Evolutionary conservation across 2,888 invertebrate genomes (phyloP).

Genomic region (Calameuta pallipes): DNA sequence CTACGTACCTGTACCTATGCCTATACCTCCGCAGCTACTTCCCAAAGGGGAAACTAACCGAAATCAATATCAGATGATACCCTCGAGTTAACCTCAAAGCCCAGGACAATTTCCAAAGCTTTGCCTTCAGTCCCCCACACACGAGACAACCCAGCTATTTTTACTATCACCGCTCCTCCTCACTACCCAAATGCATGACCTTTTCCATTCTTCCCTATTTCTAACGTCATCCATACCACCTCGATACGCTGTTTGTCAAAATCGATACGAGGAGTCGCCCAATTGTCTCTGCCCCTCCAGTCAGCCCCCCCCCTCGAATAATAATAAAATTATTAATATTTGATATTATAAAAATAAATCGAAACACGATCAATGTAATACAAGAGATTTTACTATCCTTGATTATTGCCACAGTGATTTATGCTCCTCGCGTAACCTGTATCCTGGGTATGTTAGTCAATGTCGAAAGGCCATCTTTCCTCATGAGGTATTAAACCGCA

Average conservation of each 20-base stretch:
- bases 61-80: not conserved
- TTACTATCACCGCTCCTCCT: not conserved
- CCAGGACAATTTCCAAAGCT: not conserved
- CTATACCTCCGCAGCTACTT: not conserved
- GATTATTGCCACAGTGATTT: not conserved
- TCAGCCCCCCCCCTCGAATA: not conserved
- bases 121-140: not conserved
- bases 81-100: not conserved
- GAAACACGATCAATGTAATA: not conserved
- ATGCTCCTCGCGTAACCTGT: not conserved
- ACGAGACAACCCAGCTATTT: not conserved
- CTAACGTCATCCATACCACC: not conserved
- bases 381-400: not conserved
- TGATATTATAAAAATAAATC: not conserved
- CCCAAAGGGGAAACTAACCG: not conserved
- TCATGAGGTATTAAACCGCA: not conserved
- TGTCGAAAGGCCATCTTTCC: not conserved
- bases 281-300: not conserved
- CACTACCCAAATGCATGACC: not conserved
- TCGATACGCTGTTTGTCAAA: not conserved
- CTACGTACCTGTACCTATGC: not conserved
- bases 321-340: not conserved
- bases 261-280: not conserved
- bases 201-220: not conserved
- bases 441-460: not conserved